Evolutionary conservation across 2,113 vertebrate species (phyloP).

Genomic region (Urocolius indicus): DNA sequence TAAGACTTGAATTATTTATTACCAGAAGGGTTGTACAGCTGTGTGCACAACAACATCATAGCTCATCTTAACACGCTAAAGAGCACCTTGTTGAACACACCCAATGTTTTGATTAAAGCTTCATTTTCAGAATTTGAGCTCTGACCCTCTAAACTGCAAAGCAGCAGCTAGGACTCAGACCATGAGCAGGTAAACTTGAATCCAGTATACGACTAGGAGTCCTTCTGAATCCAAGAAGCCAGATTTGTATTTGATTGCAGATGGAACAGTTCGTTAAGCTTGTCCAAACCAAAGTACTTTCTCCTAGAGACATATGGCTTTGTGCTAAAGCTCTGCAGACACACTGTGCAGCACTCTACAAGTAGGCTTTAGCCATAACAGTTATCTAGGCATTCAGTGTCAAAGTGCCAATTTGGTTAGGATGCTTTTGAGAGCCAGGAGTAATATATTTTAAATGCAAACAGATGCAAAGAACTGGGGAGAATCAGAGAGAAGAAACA

Average conservation of each 20-base stretch:
- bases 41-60: neutral
- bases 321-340: neutral
- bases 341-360: neutral
- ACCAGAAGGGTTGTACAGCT: neutral
- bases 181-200: neutral
- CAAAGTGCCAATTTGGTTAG: neutral
- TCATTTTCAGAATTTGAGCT: neutral
- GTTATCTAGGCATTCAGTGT: neutral
- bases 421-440: neutral
- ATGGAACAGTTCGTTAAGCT: neutral
- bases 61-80: neutral
- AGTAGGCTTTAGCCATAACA: neutral
- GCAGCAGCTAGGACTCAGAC: neutral
- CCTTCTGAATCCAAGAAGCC: neutral
- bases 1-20: neutral
- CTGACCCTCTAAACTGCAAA: neutral
- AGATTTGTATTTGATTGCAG: neutral
- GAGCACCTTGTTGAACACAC: neutral
- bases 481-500: neutral
- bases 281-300: neutral
- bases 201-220: neutral
- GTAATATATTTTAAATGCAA: neutral
- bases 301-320: neutral
- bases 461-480: neutral
- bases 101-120: neutral